Evolutionary conservation across 2,888 invertebrate genomes (phyloP), one percentile per base, ranked within the genome.

Genomic region (Sarcophaga carnaria): DNA sequence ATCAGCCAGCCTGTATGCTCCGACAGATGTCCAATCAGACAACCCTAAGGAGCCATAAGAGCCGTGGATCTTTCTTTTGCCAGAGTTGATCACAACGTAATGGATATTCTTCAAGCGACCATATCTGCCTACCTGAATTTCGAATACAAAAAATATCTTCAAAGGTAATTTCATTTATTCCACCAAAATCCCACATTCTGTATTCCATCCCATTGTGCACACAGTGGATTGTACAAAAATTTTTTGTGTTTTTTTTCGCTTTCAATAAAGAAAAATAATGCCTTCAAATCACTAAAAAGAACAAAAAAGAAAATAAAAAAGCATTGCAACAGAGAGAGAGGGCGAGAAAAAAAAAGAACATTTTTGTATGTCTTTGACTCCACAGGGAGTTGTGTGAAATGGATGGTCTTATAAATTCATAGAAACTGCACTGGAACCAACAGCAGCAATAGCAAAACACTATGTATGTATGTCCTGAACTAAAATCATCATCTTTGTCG

Each of bases 401-500:
- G 49, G 37, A 62, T 80, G 75, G 66, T 60, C 70, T 70, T 70
- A 71, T 66, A 66, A 71, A 66, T 59, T 66, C 27, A 60, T 63
- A 45, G 60, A 83, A 84, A 75, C 20, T 76, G 80, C 80, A 79
- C 22, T 69, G 60, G 45, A 69, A 81, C 69, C 6, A 75, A 69
- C 22, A 59, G 17, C 70, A 22, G 25, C 14, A 22, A 22, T 1
- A 45, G 37, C 22, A 25, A 66, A 71, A 75, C 45, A 78, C 49
- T 76, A 84, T 80, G 71, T 84, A 71, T 80, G 71, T 84, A 22
- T 71, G 80, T 22, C 84, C 76, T 70, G 49, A 80, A 77, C 80
- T 11, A 45, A 45, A 37, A 80, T 75, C 71, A 84, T 80, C 75
- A 76, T 75, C 37, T 37, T 37, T 6, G 37, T 37, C 37, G 37